These are phyloP conservation scores for Campylorhamphus procurvoides DNA, from an alignment of 2,113 vertebrate species.

Conservation along the genomic window DNA sequence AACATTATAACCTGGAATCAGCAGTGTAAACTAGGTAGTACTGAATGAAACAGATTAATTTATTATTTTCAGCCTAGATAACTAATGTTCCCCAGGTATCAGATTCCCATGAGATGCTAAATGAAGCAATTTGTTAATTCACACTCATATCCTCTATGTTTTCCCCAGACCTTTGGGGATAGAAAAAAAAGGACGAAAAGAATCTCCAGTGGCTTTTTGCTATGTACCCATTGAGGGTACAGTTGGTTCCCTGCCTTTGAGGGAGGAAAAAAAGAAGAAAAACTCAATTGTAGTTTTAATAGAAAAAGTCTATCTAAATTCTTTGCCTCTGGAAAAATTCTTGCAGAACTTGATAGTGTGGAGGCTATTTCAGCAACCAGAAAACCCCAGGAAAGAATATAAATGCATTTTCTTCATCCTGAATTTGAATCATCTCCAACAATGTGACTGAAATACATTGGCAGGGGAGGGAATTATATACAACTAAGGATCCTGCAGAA, in stretches of 20 bases:
- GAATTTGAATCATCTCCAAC: not conserved
- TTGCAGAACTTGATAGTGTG: not conserved
- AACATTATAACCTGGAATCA: not conserved
- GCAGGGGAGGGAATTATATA: not conserved
- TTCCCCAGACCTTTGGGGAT: not conserved
- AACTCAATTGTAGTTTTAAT: not conserved
- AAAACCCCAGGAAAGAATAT: not conserved
- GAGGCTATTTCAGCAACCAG: not conserved
- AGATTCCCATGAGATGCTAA: not conserved
- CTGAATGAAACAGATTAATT: not conserved
- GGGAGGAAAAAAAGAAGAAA: not conserved
- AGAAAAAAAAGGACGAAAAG: not conserved
- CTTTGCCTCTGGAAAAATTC: not conserved
- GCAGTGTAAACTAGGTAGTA: not conserved
- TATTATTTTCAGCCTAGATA: not conserved
- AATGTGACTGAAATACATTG: not conserved
- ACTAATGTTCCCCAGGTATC: not conserved
- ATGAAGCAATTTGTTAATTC: not conserved
- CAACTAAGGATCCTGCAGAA: not conserved
- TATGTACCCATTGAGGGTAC: not conserved
- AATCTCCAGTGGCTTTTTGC: not conserved
- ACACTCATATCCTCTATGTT: not conserved
- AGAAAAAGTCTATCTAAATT: not conserved
- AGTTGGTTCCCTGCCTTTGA: not conserved
- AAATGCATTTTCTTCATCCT: not conserved